phyloP scores from a whole-genome alignment of 2,888 invertebrate genomes.

The Phragmatobia fuliginosa region DNA sequence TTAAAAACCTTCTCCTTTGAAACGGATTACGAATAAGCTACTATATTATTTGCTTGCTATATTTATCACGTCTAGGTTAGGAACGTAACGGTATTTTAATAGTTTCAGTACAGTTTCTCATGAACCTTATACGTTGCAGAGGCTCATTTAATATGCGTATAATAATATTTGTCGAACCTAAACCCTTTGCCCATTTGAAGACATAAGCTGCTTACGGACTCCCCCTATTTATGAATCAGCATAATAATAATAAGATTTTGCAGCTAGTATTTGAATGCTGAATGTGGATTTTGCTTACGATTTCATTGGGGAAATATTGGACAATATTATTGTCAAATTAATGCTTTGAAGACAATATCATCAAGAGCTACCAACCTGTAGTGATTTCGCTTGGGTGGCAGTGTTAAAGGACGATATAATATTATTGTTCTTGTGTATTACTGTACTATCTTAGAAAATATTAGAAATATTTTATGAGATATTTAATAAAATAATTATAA shows the following conservation, averaged over 20 bases:
- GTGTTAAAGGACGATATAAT: no score
- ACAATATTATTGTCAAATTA: conserved; percentile 9
- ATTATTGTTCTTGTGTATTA: no score
- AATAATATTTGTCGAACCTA: conserved; percentile 17
- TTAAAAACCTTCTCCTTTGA: no score
- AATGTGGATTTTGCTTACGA: conserved; percentile 7
- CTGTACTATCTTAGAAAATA: no score
- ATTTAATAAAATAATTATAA: no score
- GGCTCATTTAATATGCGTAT: conserved; percentile 2
- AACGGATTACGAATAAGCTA: no score
- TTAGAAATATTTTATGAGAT: no score
- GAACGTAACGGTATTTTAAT: background rate
- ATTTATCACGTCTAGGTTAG: background rate
- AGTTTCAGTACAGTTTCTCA: background rate
- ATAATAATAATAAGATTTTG: conserved; percentile 25
- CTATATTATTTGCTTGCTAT: no score
- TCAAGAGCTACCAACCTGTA: background rate
- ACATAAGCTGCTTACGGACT: conserved; percentile 18
- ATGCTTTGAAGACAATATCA: conserved; percentile 1
- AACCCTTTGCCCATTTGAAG: conserved; percentile 14
- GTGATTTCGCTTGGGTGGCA: background rate
- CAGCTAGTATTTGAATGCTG: conserved; percentile 14
- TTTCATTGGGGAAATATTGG: background rate
- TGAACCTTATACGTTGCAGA: background rate
- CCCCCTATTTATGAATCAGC: conserved; percentile 21